These are phyloP conservation scores for Rynchops niger DNA, from an alignment of 2,113 vertebrate species.

Conservation along the genomic window DNA sequence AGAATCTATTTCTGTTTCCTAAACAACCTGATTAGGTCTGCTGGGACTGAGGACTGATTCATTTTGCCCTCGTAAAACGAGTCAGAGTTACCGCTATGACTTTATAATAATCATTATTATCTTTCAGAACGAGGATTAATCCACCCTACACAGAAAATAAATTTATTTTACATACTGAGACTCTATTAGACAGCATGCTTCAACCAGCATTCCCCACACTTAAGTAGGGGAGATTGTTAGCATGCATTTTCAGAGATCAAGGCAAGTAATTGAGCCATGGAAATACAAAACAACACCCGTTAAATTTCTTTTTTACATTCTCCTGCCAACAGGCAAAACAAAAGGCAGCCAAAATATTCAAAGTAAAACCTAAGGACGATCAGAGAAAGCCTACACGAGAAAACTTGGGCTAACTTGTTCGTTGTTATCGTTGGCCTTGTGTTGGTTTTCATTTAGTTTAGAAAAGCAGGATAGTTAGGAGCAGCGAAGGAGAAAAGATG, in stretches of 20 bases:
- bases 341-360: not conserved
- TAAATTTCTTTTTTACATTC: not conserved
- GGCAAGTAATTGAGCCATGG: not conserved
- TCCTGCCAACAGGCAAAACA: not conserved
- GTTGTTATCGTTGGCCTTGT: not conserved
- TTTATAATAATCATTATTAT: not conserved
- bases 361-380: not conserved
- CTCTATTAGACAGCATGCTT: not conserved
- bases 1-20: not conserved
- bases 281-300: not conserved
- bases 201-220: not conserved
- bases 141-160: not conserved
- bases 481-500: not conserved
- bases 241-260: not conserved
- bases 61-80: not conserved
- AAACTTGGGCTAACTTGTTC: not conserved
- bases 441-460: not conserved
- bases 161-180: not conserved
- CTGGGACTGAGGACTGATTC: not conserved
- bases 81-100: not conserved
- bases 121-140: not conserved
- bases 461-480: not conserved
- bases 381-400: not conserved
- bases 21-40: not conserved
- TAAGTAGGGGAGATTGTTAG: not conserved